Conservation (phyloP, 2,888 invertebrate genomes). For the Platycheirus albimanus region DNA sequence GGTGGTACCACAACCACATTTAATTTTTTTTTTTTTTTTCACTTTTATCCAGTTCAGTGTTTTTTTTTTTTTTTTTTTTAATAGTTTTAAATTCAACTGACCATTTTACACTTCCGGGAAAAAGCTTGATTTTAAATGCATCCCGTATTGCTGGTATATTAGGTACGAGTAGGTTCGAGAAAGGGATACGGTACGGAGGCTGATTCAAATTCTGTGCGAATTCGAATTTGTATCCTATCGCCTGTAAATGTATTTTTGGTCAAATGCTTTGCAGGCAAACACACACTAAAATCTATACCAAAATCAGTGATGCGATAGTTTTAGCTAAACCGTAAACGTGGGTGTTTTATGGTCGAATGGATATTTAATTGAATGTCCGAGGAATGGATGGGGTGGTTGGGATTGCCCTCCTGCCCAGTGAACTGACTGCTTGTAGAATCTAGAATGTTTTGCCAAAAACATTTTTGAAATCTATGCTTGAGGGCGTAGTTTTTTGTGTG, state of each 20-base stretch:
- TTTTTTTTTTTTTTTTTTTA: constrained; percentile 8
- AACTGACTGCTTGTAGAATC: too few relatives aligned
- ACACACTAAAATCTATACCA: constrained; percentile 17
- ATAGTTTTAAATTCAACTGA: constrained; percentile 22
- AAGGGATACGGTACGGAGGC: neutral
- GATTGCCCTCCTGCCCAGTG: too few relatives aligned
- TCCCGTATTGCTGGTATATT: constrained; percentile 10
- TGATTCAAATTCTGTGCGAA: constrained; percentile 11
- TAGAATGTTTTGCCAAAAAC: too few relatives aligned
- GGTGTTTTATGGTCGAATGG: constrained; percentile 25
- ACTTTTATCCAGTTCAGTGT: neutral
- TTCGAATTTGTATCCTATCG: constrained; percentile 13
- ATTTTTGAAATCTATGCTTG: too few relatives aligned
- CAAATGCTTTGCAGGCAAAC: constrained; percentile 29
- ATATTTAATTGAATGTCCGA: constrained; percentile 21
- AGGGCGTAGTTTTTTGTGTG: too few relatives aligned
- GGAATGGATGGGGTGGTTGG: too few relatives aligned
- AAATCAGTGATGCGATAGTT: constrained; percentile 37
- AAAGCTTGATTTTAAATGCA: constrained; percentile 24
- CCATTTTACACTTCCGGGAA: constrained; percentile 6
- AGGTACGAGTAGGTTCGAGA: neutral
- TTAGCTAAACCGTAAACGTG: constrained; percentile 30
- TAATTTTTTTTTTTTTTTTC: constrained; percentile 61
- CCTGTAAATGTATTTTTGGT: constrained; percentile 12
- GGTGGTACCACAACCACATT: constrained; percentile 41